A percentile compares a stretch with the other conserved stretches of the same genome.
Evolutionary conservation across 1,140 invertebrate genomes (phyloP).

Genomic region (Sycophaga agraensis): DNA sequence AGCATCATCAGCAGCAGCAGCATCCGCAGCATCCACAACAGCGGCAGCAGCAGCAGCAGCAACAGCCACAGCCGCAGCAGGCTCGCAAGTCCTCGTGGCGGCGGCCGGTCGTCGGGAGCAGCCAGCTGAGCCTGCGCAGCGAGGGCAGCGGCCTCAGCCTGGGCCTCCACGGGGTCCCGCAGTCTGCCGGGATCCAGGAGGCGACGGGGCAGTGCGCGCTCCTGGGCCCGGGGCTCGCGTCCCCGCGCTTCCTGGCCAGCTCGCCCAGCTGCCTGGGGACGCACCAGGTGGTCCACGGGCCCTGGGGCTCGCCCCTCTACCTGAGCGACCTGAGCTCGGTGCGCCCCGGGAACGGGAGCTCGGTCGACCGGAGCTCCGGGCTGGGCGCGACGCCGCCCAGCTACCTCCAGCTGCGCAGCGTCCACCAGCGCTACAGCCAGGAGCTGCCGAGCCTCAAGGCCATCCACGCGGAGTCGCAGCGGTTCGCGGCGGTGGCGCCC

Average conservation of each 20-base stretch:
- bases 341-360: conserved; percentile 76
- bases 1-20: too few relatives aligned
- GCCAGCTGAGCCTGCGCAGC: conserved; percentile 69
- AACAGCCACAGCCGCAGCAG: conserved; percentile 39
- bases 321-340: conserved; percentile 85
- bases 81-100: conserved; percentile 66
- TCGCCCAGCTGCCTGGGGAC: conserved; percentile 47
- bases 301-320: conserved; percentile 68
- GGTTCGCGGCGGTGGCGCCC: conserved; percentile 65
- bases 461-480: conserved; percentile 68
- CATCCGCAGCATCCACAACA: conserved; percentile 69
- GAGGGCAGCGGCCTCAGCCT: conserved; percentile 65
- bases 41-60: conserved; percentile 73
- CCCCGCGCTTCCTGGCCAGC: conserved; percentile 53
- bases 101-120: conserved; percentile 64
- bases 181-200: conserved; percentile 39
- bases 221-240: conserved; percentile 46
- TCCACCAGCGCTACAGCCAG: conserved; percentile 70
- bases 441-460: conserved; percentile 72
- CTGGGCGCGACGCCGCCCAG: conserved; percentile 70
- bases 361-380: conserved; percentile 62
- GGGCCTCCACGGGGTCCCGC: conserved; percentile 38
- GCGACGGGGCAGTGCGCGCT: conserved; percentile 35
- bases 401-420: conserved; percentile 63
- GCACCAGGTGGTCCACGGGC: conserved; percentile 29